Evolutionary conservation across 2,888 invertebrate genomes (phyloP), one percentile per base, ranked within the genome.

Genomic region (Salticus scenicus): DNA sequence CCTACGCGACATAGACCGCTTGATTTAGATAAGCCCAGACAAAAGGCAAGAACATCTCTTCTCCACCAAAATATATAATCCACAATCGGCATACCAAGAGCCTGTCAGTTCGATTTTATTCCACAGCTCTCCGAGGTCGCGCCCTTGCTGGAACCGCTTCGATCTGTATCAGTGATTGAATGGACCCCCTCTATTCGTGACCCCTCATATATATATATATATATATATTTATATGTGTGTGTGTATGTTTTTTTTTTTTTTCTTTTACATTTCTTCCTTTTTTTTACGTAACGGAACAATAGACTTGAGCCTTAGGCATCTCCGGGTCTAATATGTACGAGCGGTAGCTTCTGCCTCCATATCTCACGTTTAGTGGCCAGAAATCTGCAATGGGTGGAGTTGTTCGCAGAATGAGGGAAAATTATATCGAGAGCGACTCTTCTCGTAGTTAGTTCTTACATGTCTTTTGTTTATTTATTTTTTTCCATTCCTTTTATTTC

Each of bases 81-180:
- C 83, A 84, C 83, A 84, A 84, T 84, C 83, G 83, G 77, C 83
- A 84, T 84, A 77, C 83, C 83, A 71, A 63, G 42, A 64, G 57
- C 72, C 73, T 84, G 83, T 84, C 83, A 84, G 83, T 84, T 84
- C 83, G 83, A 84, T 84, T 84, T 84, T 84, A 84, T 84, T 84
- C 83, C 83, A 63, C 73, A 73, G 72, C 72, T 66, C 17, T 33
- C 14, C 30, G 66, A 67, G 83, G 83, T 84, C 83, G 77, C 77
- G 83, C 83, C 83, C 83, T 41, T 24, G 24, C 37, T 64, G 41
- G 64, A 28, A 83, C 72, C 30, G 69, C 83, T 84, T 84, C 83
- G 83, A 84, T 84, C 83, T 77, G 83, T 84, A 84, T 84, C 83
- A 84, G 83, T 84, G 83, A 84, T 84, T 84, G 83, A 84, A 84